Evolutionary conservation across 2,797 vertebrate genomes (phyloP), one percentile per base, ranked within the genome.

Genomic region (Anguilla obscura): DNA sequence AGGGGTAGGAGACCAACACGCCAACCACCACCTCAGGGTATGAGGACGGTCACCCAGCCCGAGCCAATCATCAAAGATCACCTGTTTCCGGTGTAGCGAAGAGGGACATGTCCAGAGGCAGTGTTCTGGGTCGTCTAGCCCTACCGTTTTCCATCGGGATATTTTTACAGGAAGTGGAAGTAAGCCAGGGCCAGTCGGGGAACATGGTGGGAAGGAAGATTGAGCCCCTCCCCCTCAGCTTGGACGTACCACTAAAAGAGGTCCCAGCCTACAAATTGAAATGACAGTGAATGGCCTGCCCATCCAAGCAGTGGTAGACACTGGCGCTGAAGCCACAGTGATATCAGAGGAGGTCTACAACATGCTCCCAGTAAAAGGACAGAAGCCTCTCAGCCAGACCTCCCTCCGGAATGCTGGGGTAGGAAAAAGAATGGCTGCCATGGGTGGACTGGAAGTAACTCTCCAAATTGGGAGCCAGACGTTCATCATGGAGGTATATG

Each of bases 241-340:
- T 6, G 24, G 74, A 2, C 0, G 79, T 18, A 74, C 85, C 2
- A 66, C 60, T 9, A 86, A 66, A 12, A 66, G 40, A 52, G 88
- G 88, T 21, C 76, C 50, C 3, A 84, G 74, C 69, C 16, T 89
- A 12, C 8, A 56, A 10, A 86, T 66, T 45, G 52, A 33, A 14
- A 3, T 88, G 85, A 85, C 86, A 10, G 40, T 85, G 6, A 36
- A 80, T 9, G 33, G 60, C 85, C 27, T 84, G 7, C 30, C 74
- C 40, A 33, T 58, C 54, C 40, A 86, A 16, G 58, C 86, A 6
- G 5, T 40, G 18, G 71, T 88, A 27, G 87, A 89, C 48, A 90
- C 83, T 21, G 83, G 89, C 84, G 89, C 88, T 27, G 76, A 89
- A 30, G 18, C 56, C 0, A 90, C 89, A 10, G 71, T 90, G 1